phyloP scores from a whole-genome alignment of 2,888 invertebrate species.

The Lampropteryx suffumata region DNA sequence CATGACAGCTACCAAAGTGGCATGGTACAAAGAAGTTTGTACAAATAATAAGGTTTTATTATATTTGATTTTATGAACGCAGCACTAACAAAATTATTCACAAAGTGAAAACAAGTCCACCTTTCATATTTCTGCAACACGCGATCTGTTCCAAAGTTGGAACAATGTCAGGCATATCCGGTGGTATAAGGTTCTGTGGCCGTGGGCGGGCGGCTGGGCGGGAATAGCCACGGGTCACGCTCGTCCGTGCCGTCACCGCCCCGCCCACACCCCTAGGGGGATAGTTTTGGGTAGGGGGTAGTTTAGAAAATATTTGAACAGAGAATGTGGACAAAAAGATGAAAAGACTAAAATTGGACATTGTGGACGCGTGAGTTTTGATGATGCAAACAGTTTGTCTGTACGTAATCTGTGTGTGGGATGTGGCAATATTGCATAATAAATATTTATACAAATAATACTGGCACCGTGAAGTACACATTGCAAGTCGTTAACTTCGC shows the following conservation, averaged over 20 bases:
- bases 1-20: not conserved
- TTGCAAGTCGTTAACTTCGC: too few species aligned
- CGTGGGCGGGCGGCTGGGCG: constrained; percentile 58
- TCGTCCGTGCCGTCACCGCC: constrained; percentile 63
- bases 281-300: constrained; percentile 16
- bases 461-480: too few species aligned
- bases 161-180: constrained; percentile 26
- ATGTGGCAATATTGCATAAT: too few species aligned
- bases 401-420: not conserved
- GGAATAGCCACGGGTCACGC: constrained; percentile 76
- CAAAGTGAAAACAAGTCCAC: constrained; percentile 24
- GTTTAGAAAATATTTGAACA: constrained; percentile 27
- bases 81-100: constrained; percentile 14
- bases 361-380: not conserved
- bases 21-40: constrained; percentile 1
- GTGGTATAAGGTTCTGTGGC: constrained; percentile 27
- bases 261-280: constrained; percentile 48
- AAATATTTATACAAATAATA: too few species aligned
- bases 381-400: constrained; percentile 3
- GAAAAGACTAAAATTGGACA: constrained; percentile 8
- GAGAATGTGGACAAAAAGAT: constrained; percentile 7
- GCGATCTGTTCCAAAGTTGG: constrained; percentile 17
- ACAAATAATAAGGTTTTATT: not conserved
- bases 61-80: constrained; percentile 5
- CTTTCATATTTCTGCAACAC: constrained; percentile 15